These are phyloP conservation scores for Asarcornis scutulata DNA, from an alignment of 2,113 vertebrate genomes.

Conservation along the genomic window DNA sequence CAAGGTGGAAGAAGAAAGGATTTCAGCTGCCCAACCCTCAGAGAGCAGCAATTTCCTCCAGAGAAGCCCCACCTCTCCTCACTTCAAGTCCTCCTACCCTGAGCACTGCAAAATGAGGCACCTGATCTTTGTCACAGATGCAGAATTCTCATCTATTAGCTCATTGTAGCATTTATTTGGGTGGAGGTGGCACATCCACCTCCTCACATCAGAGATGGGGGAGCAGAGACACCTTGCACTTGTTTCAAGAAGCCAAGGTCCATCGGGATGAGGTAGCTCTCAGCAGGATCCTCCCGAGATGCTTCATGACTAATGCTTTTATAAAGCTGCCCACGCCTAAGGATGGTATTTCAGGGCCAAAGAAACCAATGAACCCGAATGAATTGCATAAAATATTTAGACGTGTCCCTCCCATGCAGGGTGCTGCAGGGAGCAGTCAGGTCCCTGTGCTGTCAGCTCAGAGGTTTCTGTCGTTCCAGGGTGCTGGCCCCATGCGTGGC, in stretches of 20 bases:
- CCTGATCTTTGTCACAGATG: rapidly evolving
- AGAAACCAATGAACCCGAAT: not conserved
- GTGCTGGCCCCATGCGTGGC: not conserved
- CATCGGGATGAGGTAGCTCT: not conserved
- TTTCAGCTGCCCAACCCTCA: rapidly evolving
- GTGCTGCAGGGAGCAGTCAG: not conserved
- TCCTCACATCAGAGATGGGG: too few relatives aligned
- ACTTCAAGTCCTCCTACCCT: not conserved
- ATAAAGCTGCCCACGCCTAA: not conserved
- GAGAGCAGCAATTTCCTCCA: not conserved
- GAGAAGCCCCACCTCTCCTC: not conserved
- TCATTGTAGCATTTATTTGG: not conserved
- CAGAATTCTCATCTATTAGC: too few relatives aligned
- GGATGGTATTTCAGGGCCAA: not conserved
- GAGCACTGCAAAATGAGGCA: too few relatives aligned
- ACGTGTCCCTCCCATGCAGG: not conserved
- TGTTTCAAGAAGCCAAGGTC: not conserved
- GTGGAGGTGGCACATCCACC: not conserved
- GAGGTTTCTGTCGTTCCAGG: not conserved
- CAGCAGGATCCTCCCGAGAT: not conserved
- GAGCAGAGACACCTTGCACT: rapidly evolving
- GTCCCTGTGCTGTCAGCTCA: not conserved
- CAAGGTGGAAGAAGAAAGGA: not conserved
- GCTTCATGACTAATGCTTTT: not conserved
- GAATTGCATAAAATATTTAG: not conserved